These are phyloP conservation scores for Nomada fabriciana DNA, from an alignment of 2,888 invertebrate species.

Conservation along the genomic window DNA sequence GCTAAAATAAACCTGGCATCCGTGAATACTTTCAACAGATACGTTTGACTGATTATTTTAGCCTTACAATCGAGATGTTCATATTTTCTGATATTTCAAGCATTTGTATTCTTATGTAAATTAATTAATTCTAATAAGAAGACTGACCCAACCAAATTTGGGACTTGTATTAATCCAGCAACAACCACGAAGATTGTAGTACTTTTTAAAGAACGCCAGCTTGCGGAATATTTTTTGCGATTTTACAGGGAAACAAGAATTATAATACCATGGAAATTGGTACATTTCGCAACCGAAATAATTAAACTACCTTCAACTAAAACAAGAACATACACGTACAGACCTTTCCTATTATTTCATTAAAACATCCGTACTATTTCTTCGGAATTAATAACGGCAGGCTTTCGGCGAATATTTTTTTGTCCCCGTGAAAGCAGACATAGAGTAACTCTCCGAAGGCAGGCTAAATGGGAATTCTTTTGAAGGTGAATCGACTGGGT, in stretches of 20 bases:
- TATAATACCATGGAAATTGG: background rate
- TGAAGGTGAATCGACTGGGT: background rate
- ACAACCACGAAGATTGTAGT: no score
- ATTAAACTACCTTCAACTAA: background rate
- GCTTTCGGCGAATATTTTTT: background rate
- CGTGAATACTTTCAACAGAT: background rate
- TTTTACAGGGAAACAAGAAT: background rate
- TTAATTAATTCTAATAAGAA: no score
- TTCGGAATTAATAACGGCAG: background rate
- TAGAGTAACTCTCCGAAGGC: background rate
- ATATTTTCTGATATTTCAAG: background rate
- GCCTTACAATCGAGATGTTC: background rate
- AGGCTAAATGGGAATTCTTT: slow-evolving; percentile 9
- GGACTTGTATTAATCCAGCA: no score
- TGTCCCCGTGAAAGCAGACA: background rate
- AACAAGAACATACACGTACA: background rate
- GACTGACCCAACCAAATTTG: no score
- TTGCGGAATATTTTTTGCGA: background rate
- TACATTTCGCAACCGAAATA: background rate
- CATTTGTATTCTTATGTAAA: no score
- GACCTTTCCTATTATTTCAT: background rate
- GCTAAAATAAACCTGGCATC: slow-evolving; percentile 19
- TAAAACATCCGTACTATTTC: background rate
- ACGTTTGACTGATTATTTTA: background rate
- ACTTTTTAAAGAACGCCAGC: background rate